Evolutionary conservation across 2,888 invertebrate species (phyloP), one percentile per base, ranked within the genome.

Genomic region (Heteropelma amictum): DNA sequence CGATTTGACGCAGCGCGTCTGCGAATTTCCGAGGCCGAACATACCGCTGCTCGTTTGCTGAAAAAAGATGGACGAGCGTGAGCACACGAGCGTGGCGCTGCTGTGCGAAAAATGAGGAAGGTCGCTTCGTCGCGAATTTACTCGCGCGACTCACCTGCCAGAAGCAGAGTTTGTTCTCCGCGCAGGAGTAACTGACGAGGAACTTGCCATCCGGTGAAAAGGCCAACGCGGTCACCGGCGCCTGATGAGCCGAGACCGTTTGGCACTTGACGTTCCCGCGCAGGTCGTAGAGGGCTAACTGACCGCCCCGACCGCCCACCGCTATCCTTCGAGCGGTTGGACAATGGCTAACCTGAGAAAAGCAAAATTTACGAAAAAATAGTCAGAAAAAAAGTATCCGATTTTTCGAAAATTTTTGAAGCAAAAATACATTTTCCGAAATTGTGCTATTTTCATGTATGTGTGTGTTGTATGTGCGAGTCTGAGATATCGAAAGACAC

Each of bases 121-220:
- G n/a, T 33, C n/a, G n/a, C 7, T 33, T 2, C 7, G n/a, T 33
- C 1, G n/a, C 7, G n/a, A n/a, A n/a, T 10, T 33, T 33, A 7
- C n/a, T 38, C 3, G n/a, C 14, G 14, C 17, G 19, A 80, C 93
- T 94, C 79, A 98, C 98, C 93, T 99, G 99, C 99, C 99, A 99
- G 91, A 99, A 99, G 81, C 96, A 97, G 63, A 99, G 93, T 80
- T 97, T 93, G 90, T 98, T 98, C 89, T 99, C 99, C 6, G 93
- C 91, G 81, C 96, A 96, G 45, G 98, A 97, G 90, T 98, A 99
- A 26, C 98, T 98, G 45, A 98, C 98, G 79, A 99, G 92, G 89
- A 95, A 98, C 85, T 99, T 97, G 14, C 99, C 99, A 90, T 99
- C 99, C 0, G 98, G 98, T 79, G 98, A 98, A 91, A 99, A 98